These are phyloP conservation scores for Zoanthus sansibaricus DNA, from an alignment of 92 coral and sea anemone species.

Conservation along the genomic window DNA sequence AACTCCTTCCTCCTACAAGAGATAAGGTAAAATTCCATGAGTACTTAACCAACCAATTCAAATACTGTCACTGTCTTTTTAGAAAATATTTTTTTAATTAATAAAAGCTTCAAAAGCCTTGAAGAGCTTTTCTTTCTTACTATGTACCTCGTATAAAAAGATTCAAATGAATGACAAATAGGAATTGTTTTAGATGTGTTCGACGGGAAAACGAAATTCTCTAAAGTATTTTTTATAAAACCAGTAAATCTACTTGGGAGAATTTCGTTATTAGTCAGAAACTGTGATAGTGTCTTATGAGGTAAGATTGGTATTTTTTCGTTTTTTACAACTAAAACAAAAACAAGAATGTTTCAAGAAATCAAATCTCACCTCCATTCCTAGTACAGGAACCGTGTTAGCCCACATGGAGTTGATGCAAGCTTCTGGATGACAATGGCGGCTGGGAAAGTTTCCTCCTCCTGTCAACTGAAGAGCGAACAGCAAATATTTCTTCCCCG, in stretches of 20 bases:
- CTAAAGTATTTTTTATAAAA: too few species aligned
- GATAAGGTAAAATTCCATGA: not conserved
- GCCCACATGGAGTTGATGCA: not conserved
- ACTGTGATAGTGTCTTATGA: too few species aligned
- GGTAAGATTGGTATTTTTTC: too few species aligned
- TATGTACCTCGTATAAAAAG: too few species aligned
- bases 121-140: too few species aligned
- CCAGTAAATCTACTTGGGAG: not conserved
- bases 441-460: not conserved
- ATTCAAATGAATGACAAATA: too few species aligned
- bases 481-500: not conserved
- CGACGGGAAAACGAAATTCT: too few species aligned
- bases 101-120: not conserved
- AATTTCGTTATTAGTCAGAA: not conserved
- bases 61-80: not conserved
- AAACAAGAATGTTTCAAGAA: too few species aligned
- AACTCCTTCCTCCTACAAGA: not conserved
- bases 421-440: constrained; percentile 2
- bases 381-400: not conserved
- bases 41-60: not conserved
- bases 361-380: not conserved
- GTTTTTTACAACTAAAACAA: too few species aligned
- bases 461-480: not conserved
- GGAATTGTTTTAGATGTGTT: too few species aligned
- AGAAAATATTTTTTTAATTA: not conserved